Percentiles rank a stretch among this genome's conserved stretches.
Evolutionary conservation across 2,113 vertebrate species (phyloP).

Genomic region (Irena cyanogastra): DNA sequence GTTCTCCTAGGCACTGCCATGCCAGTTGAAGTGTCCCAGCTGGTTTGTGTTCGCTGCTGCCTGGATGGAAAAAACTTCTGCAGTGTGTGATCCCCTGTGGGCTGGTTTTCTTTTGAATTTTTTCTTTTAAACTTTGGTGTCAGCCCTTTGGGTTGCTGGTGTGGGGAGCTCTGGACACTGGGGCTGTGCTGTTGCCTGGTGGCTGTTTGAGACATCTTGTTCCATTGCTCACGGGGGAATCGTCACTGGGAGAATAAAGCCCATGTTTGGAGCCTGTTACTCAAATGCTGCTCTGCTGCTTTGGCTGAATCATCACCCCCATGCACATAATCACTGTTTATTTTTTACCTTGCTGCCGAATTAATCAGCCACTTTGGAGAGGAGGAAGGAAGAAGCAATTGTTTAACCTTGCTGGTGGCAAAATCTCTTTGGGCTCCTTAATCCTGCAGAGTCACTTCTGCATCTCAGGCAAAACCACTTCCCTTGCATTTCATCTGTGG

Average conservation of each 20-base stretch:
- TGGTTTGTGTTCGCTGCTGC: not conserved
- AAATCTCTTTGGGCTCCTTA: not conserved
- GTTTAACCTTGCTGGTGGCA: slow-evolving; percentile 25
- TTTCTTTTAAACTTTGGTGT: not conserved
- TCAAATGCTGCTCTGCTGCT: slow-evolving; percentile 26
- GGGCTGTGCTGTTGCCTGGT: not conserved
- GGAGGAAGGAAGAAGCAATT: slow-evolving; percentile 20
- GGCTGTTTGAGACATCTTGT: not conserved
- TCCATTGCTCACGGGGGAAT: not conserved
- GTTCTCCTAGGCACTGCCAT: not conserved
- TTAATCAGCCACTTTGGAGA: slow-evolving; percentile 23
- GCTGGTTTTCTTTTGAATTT: not conserved
- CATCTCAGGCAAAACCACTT: not conserved
- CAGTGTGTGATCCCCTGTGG: not conserved
- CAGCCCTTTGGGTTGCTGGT: not conserved
- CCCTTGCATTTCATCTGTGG: not conserved
- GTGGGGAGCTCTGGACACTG: not conserved
- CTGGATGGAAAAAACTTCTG: not conserved
- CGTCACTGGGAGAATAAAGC: slow-evolving; percentile 13
- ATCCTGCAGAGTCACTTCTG: not conserved
- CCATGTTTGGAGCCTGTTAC: slow-evolving; percentile 28
- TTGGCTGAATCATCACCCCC: slow-evolving; percentile 44
- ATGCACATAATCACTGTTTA: slow-evolving; percentile 48
- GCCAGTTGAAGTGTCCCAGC: slow-evolving; percentile 5
- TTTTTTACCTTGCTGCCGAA: slow-evolving; percentile 49